These are phyloP conservation scores for Dicrurus megarhynchus DNA, from an alignment of 2,113 vertebrate genomes.

Conservation along the genomic window DNA sequence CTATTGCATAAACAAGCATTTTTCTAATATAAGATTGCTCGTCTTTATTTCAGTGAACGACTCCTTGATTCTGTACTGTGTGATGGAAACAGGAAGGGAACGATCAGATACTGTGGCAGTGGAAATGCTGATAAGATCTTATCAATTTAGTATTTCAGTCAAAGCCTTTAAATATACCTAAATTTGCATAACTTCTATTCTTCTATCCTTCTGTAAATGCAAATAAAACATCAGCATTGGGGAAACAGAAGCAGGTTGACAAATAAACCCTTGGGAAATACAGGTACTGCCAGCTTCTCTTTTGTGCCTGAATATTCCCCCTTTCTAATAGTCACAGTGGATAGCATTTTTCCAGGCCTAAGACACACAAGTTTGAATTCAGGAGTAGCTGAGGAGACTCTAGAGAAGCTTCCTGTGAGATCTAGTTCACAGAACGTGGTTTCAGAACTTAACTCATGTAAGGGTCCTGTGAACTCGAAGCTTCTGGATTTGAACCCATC, in stretches of 20 bases:
- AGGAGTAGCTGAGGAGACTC: not conserved
- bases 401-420: not conserved
- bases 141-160: slow-evolving; percentile 4
- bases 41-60: not conserved
- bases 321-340: not conserved
- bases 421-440: not conserved
- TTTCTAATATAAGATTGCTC: slow-evolving; percentile 41
- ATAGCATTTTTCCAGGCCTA: not conserved
- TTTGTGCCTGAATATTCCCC: not conserved
- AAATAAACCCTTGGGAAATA: not conserved
- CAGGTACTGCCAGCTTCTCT: not conserved
- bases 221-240: not conserved
- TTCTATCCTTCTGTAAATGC: not conserved
- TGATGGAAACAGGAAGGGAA: not conserved
- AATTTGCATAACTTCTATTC: not conserved
- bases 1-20: not conserved
- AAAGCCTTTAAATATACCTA: not conserved
- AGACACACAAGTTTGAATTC: not conserved
- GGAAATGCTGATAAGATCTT: not conserved
- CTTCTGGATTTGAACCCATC: not conserved
- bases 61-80: not conserved
- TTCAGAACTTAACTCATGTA: not conserved
- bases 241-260: not conserved
- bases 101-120: not conserved
- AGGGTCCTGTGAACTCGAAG: not conserved